Percentiles rank a stretch among this genome's conserved stretches.
These are phyloP conservation scores for Rhogogaster chlorosoma DNA, from an alignment of 2,888 invertebrate genomes.

Conservation along the genomic window DNA sequence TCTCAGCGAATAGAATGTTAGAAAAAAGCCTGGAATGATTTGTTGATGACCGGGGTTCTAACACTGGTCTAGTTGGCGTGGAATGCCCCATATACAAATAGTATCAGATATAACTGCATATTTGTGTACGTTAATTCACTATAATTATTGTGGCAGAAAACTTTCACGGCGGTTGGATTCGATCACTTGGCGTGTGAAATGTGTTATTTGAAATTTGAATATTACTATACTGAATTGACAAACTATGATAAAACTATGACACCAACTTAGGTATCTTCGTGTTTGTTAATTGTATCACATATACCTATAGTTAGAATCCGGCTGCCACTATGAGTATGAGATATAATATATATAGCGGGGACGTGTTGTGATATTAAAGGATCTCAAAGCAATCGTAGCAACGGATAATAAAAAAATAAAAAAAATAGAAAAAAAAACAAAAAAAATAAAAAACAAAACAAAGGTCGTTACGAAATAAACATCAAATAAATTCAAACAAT, in stretches of 20 bases:
- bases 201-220: neutral
- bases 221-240: neutral
- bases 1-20: too few relatives aligned
- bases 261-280: neutral
- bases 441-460: too few relatives aligned
- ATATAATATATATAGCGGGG: conserved; percentile 53
- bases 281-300: neutral
- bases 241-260: conserved; percentile 13
- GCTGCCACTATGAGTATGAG: conserved; percentile 30
- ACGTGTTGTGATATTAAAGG: conserved; percentile 71
- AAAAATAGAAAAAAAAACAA: neutral
- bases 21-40: too few relatives aligned
- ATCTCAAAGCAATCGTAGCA: conserved; percentile 71
- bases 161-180: conserved; percentile 36
- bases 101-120: neutral
- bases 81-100: too few relatives aligned
- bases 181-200: neutral
- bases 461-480: conserved; percentile 36
- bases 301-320: conserved; percentile 18
- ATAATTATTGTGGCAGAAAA: conserved; percentile 27
- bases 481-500: conserved; percentile 11
- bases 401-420: conserved; percentile 53
- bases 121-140: neutral
- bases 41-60: too few relatives aligned
- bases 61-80: too few relatives aligned